Evolutionary conservation across 1,140 invertebrate species (phyloP), one percentile per base, ranked within the genome.

Genomic region (Hycleus cichorii): DNA sequence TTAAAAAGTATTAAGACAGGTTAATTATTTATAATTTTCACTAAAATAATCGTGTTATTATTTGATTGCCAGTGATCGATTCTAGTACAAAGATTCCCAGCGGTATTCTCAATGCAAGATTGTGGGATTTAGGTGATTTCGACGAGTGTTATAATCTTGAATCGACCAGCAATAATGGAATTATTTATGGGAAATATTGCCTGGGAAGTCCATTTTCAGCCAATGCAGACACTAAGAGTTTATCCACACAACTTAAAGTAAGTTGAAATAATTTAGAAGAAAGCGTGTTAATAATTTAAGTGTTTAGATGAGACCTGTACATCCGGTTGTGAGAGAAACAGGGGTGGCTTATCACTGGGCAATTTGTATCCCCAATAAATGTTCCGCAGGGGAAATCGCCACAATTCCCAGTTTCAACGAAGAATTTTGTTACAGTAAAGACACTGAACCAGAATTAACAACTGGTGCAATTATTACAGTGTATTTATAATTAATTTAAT

Each of bases 341-440:
- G 4, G 4, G 7, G 27, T 38, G n/a, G 8, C 4, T 2, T 12
- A 2, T 3, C n/a, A 11, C 18, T 32, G 27, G 27, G 50, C 50
- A 2, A 12, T 54, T 10, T 59, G 58, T 49, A 24, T 59, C 32
- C 47, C 51, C 2, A 24, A 44, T 38, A 55, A 49, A 3, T 47
- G 45, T 32, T 43, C 50, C 2, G 46, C 38, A 39, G 51, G 24
- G 0, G 58, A 44, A 26, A n/a, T 50, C 0, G 24, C n/a, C 10
- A n/a, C 38, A 53, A 48, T 48, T 8, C 10, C 38, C 5, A 38
- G 10, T 10, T 54, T 45, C n/a, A 18, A n/a, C 1, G 52, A 47
- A 27, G 44, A 57, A 5, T 47, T 12, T 25, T 61, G 59, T 27
- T 50, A 57, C 18, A 47, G 54, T 5, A 55, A 55, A 46, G 25